phyloP scores from a whole-genome alignment of 2,888 invertebrate genomes.

The Catocala fraxini region DNA sequence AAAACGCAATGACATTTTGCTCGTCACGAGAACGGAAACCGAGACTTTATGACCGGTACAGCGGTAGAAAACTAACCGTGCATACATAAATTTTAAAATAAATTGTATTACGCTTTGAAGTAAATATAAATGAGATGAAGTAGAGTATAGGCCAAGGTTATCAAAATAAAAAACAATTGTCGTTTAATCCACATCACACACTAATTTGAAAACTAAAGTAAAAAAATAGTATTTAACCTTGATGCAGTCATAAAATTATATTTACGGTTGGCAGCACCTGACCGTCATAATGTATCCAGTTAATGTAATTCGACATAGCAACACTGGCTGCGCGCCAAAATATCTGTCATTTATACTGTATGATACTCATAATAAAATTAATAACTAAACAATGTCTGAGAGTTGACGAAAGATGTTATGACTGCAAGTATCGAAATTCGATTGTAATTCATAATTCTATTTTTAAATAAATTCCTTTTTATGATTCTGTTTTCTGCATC shows the following conservation, averaged over 20 bases:
- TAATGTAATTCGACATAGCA: constrained; percentile 6
- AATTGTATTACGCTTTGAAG: not conserved
- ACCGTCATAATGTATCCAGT: constrained; percentile 12
- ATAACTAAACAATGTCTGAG: not conserved
- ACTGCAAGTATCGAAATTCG: too few relatives aligned
- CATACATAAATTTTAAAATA: not conserved
- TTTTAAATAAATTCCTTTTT: too few relatives aligned
- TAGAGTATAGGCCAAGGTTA: constrained; percentile 1
- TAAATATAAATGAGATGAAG: too few relatives aligned
- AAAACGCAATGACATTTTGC: too few relatives aligned
- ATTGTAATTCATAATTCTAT: too few relatives aligned
- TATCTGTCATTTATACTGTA: constrained; percentile 9
- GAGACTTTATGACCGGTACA: too few relatives aligned
- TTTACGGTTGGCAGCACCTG: constrained; percentile 18
- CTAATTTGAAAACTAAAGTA: not conserved
- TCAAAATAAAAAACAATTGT: not conserved
- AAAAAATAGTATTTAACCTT: constrained; percentile 12
- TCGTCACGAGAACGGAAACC: too few relatives aligned
- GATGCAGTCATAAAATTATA: constrained; percentile 3
- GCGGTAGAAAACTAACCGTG: too few relatives aligned
- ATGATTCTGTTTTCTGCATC: too few relatives aligned
- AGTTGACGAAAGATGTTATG: too few relatives aligned
- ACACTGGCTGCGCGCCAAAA: constrained; percentile 23
- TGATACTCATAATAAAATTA: not conserved
- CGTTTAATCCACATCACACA: not conserved